phyloP scores from a whole-genome alignment of 1,140 invertebrate species.

The Drosophila ohnishii region DNA sequence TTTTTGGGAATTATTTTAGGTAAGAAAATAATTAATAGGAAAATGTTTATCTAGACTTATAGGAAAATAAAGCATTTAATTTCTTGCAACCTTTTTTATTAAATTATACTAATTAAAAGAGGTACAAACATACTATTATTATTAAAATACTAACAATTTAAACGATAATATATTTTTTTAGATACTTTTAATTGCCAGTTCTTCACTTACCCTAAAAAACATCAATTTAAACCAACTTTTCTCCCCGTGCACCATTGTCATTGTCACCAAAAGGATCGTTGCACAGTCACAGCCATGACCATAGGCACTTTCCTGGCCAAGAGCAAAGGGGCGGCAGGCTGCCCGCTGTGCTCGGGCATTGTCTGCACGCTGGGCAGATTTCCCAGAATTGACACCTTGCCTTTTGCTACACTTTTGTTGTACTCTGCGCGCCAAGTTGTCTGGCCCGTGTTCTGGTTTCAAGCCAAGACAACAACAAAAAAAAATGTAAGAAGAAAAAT shows the following conservation, averaged over 20 bases:
- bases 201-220: background rate
- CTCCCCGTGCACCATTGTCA: slow-evolving; percentile 47
- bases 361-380: slow-evolving; percentile 66
- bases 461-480: slow-evolving; percentile 9
- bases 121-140: too few relatives aligned
- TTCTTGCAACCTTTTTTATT: too few relatives aligned
- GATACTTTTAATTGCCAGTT: too few relatives aligned
- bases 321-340: slow-evolving; percentile 16
- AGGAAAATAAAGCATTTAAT: too few relatives aligned
- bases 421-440: slow-evolving; percentile 66
- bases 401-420: slow-evolving; percentile 70
- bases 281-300: slow-evolving; percentile 32
- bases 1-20: background rate
- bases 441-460: slow-evolving; percentile 38
- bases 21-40: too few relatives aligned
- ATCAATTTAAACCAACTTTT: background rate
- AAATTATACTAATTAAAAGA: too few relatives aligned
- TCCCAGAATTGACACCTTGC: slow-evolving; percentile 77
- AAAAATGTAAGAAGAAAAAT: slow-evolving; percentile 2
- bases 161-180: background rate
- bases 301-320: slow-evolving; percentile 62
- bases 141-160: too few relatives aligned
- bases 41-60: too few relatives aligned
- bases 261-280: slow-evolving; percentile 52
- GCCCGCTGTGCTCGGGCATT: slow-evolving; percentile 59